Base-by-base conservation (phyloP, 1,140 invertebrate genomes). In the Octopus bimaculoides region DNA sequence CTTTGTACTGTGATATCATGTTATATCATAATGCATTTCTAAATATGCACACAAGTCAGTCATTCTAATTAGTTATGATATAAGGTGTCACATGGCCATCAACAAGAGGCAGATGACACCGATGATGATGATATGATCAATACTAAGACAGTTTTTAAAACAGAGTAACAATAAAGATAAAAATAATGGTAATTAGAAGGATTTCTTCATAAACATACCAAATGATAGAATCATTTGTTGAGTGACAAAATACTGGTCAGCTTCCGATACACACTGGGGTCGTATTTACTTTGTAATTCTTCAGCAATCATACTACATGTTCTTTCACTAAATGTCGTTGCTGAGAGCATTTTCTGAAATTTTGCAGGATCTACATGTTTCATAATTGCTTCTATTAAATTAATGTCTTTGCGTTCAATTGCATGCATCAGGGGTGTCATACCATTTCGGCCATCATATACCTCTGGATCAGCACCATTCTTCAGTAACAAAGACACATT, bases 391-490 rank as follows among this genome's bases (percentile, higher is more conserved):
- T 87, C 84, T 12, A 89, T 84, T 4, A 89, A 77, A 26, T 78
- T 77, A n/a, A 81, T 54, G 78, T 85, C 84, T 69, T 81, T 82
- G 12, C 83, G 82, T 77, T 89, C 87, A 41, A 89, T 83, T 0
- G 87, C 86, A 78, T 86, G 87, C 85, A 87, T 87, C 12, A 89
- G 78, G 4, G 87, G 84, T 5, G 87, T 89, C 74, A 86, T 86
- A 20, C 88, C 88, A 85, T 82, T 87, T 80, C 88, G 86, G 75
- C 86, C 85, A 41, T 85, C 87, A 86, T 88, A 80, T 8, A 83
- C 83, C 41, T 85, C 86, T 54, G 86, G 83, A 56, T 87, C 85
- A 74, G 86, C 85, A 7, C 85, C 85, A 56, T 82, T 80, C 52
- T 83, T 83, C 9, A 89, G 81, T 1, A 89, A 83, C 1, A 82